Conservation (phyloP, 2,113 vertebrate genomes). For the Crotalus horridus region DNA sequence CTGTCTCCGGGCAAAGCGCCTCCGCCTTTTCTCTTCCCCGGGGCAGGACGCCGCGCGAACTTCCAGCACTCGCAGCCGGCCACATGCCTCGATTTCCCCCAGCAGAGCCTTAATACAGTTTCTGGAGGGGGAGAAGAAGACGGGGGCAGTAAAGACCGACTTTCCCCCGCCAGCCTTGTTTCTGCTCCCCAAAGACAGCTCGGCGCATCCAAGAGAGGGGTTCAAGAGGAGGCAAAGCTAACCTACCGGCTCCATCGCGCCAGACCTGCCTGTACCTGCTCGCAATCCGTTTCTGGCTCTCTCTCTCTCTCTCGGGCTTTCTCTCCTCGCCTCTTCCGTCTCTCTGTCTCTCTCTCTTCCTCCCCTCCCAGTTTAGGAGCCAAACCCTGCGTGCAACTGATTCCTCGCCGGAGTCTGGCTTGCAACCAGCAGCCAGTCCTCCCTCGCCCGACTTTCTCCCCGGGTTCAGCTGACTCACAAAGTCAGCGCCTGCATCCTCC, state of each 20-base stretch:
- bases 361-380: slow-evolving; percentile 26
- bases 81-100: neutral
- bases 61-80: slow-evolving; percentile 26
- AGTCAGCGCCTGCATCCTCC: slow-evolving; percentile 27
- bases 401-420: slow-evolving; percentile 2
- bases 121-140: neutral
- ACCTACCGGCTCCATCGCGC: neutral
- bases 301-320: neutral
- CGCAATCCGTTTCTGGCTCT: slow-evolving; percentile 6
- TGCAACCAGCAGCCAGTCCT: neutral
- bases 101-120: neutral
- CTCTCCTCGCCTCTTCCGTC: neutral
- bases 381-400: slow-evolving; percentile 15
- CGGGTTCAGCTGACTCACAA: slow-evolving; percentile 25
- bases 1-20: neutral
- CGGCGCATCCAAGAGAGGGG: neutral
- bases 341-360: neutral
- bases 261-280: neutral
- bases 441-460: neutral
- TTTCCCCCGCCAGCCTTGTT: neutral
- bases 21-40: neutral
- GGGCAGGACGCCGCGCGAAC: slow-evolving; percentile 26
- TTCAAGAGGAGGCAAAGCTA: neutral
- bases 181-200: neutral
- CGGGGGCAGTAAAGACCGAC: neutral